A percentile compares a stretch with the other conserved stretches of the same genome.
Evolutionary conservation across 2,888 invertebrate species (phyloP).

Genomic region (Acanthosepion lycidas): DNA sequence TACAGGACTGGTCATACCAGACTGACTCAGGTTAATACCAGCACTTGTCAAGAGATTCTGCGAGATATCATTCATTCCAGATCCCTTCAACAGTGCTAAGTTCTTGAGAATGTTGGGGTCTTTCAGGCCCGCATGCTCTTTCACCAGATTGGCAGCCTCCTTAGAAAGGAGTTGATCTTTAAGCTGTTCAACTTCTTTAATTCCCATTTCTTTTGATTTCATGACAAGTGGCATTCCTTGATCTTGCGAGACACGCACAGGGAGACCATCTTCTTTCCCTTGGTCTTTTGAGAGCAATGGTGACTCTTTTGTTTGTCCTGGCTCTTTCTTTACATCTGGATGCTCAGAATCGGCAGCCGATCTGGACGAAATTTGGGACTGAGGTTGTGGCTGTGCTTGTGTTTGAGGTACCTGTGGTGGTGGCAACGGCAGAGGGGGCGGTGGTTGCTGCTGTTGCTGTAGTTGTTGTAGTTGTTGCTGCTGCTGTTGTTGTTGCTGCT

Average conservation of each 20-base stretch:
- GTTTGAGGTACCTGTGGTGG: slow-evolving; percentile 51
- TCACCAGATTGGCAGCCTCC: slow-evolving; percentile 24
- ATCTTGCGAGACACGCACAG: slow-evolving; percentile 39
- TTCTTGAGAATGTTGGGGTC: slow-evolving; percentile 44
- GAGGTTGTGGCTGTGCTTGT: slow-evolving; percentile 69
- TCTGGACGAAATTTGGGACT: slow-evolving; percentile 77
- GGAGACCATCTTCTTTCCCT: neutral
- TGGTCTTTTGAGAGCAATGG: slow-evolving; percentile 8
- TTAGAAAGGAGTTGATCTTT: slow-evolving; percentile 43
- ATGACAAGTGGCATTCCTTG: slow-evolving; percentile 46
- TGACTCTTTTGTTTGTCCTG: neutral
- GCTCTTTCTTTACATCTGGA: slow-evolving; percentile 44
- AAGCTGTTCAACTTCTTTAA: slow-evolving; percentile 38
- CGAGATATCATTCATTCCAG: slow-evolving; percentile 43
- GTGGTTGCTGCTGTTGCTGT: slow-evolving; percentile 77
- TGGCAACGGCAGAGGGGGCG: slow-evolving; percentile 70
- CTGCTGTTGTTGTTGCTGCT: slow-evolving; percentile 50
- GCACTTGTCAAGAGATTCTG: slow-evolving; percentile 46
- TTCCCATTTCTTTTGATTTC: slow-evolving; percentile 41
- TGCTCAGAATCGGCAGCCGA: neutral
- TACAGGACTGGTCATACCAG: slow-evolving; percentile 40
- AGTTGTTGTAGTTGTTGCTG: slow-evolving; percentile 53
- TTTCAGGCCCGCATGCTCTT: slow-evolving; percentile 39
- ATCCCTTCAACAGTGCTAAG: slow-evolving; percentile 43
- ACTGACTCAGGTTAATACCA: slow-evolving; percentile 34